These are phyloP conservation scores for Hozukius guyotensis DNA, from an alignment of 2,797 vertebrate genomes.

Conservation along the genomic window DNA sequence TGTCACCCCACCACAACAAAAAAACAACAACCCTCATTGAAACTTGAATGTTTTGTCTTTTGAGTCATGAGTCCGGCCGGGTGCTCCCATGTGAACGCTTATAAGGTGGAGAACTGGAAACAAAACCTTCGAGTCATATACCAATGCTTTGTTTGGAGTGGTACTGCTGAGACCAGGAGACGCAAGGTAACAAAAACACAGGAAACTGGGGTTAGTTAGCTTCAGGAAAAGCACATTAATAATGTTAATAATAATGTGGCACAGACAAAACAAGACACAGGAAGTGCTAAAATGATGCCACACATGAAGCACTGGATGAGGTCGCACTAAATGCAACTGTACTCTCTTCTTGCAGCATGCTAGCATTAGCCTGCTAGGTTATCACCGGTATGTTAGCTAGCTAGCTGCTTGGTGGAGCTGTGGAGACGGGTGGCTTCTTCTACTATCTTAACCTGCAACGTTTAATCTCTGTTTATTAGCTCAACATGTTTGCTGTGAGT, in stretches of 20 bases:
- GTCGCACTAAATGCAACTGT: slow-evolving; percentile 26
- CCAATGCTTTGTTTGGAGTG: slow-evolving; percentile 99
- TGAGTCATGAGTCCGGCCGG: slow-evolving; percentile 94
- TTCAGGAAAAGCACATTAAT: slow-evolving; percentile 47
- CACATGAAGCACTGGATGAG: slow-evolving; percentile 59
- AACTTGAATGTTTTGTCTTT: slow-evolving; percentile 84
- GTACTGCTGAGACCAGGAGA: slow-evolving; percentile 94
- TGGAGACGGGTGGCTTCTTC: slow-evolving; percentile 29
- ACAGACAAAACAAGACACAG: slow-evolving; percentile 36
- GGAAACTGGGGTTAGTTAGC: slow-evolving; percentile 58
- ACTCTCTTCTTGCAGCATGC: slow-evolving; percentile 29
- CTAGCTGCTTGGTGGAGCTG: slow-evolving; percentile 35
- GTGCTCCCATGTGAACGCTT: slow-evolving; percentile 97
- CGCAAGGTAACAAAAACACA: slow-evolving; percentile 88
- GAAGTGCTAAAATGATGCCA: slow-evolving; percentile 51
- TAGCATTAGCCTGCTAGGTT: slow-evolving; percentile 55
- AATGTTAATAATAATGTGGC: slow-evolving; percentile 27
- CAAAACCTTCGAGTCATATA: slow-evolving; percentile 97
- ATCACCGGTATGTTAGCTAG: slow-evolving; percentile 66
- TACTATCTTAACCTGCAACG: neutral
- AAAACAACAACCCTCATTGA: slow-evolving; percentile 29
- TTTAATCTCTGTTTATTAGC: neutral
- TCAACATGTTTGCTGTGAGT: neutral
- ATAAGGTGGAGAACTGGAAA: slow-evolving; percentile 99
- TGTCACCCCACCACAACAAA: slow-evolving; percentile 60